Conservation (phyloP, 2,113 vertebrate genomes). For the Pseudopipra pipra region DNA sequence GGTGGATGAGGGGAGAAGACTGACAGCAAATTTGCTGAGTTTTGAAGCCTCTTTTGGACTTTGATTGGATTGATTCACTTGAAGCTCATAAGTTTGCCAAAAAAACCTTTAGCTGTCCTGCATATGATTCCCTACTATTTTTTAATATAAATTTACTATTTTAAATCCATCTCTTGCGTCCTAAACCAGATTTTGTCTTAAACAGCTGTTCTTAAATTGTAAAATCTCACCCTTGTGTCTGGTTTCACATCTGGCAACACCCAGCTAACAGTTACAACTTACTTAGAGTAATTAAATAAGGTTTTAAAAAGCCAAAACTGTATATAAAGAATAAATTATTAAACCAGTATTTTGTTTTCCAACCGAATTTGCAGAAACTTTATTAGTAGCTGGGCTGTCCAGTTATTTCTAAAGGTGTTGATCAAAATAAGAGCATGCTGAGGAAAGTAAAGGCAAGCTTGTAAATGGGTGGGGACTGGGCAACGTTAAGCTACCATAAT, state of each 20-base stretch:
- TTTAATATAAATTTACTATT: slow-evolving; percentile 68
- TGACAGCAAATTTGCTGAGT: neutral
- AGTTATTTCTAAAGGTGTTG: slow-evolving; percentile 62
- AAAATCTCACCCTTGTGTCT: slow-evolving; percentile 81
- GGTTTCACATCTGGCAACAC: slow-evolving; percentile 81
- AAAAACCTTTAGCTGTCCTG: slow-evolving; percentile 54
- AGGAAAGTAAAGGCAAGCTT: slow-evolving; percentile 49
- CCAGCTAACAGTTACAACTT: slow-evolving; percentile 71
- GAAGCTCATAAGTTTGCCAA: slow-evolving; percentile 44
- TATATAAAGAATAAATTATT: slow-evolving; percentile 58
- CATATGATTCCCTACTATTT: slow-evolving; percentile 52
- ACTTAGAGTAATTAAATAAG: slow-evolving; percentile 72
- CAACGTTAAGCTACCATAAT: slow-evolving; percentile 66
- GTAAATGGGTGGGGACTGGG: slow-evolving; percentile 64
- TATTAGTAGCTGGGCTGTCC: slow-evolving; percentile 33
- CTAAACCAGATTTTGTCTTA: slow-evolving; percentile 69
- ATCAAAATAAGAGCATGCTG: slow-evolving; percentile 66
- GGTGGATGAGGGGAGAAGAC: neutral
- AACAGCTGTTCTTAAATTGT: slow-evolving; percentile 76
- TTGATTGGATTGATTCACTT: neutral
- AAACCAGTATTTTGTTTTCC: slow-evolving; percentile 53
- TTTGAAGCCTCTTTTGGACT: neutral
- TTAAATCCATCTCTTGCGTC: slow-evolving; percentile 65
- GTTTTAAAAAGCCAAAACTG: slow-evolving; percentile 32
- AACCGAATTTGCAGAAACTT: slow-evolving; percentile 41